Evolutionary conservation across 2,113 vertebrate species (phyloP), one percentile per base, ranked within the genome.

Genomic region (Morone chrysops): DNA sequence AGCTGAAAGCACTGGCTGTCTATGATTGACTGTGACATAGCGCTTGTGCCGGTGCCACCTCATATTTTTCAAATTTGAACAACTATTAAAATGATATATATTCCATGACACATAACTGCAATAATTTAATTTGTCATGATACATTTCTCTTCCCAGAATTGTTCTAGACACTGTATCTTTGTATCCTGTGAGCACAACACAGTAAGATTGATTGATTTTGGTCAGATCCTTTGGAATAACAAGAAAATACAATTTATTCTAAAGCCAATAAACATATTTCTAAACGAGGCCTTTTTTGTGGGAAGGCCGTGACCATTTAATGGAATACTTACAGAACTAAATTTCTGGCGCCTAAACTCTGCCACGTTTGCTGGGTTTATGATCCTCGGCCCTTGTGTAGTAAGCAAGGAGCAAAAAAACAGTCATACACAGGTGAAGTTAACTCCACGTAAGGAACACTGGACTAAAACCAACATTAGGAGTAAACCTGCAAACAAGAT

Each of bases 311-410:
- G n/a, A 6, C 36, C 4, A 45, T 18, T 25, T 17, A 20, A 45
- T 20, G 22, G 11, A 73, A 81, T 31, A 90, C 88, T 89, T 78
- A 92, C 90, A 20, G 6, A 1, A 63, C 50, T 77, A 0, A 62
- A 61, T 75, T 90, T 91, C 16, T 71, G 70, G 17, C 1, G 66
- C 40, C 77, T 74, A 7, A 59, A 48, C 6, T 88, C 70, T 0
- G 25, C 54, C 10, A 1, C 6, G 40, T 78, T 88, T 20, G 60
- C 4, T 0, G 40, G 8, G 73, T 45, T 85, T 79, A 43, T 60
- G 31, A 3, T 63, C 76, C 59, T n/a, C 0, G 74, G 12, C 8
- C 71, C 91, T 31, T 93, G 82, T 40, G 61, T 0, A 10, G 63
- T 63, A 62, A 79, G 53, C 18, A 80, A 72, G 59, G 5, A 60